Conservation (phyloP, 2,797 vertebrate species). For the Orestias chungarensis region DNA sequence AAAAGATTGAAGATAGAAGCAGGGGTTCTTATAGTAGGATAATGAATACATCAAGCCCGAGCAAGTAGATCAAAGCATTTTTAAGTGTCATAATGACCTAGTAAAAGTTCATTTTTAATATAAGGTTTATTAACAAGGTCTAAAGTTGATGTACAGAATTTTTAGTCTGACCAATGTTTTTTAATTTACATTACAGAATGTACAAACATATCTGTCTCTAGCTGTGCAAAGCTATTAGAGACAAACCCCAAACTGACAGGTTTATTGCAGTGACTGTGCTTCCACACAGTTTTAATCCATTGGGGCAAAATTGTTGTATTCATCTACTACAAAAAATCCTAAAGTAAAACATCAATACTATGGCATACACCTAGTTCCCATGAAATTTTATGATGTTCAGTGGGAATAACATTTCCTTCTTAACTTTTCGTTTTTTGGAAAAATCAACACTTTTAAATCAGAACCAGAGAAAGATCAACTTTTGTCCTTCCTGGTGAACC, state of each 20-base stretch:
- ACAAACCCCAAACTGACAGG: too few relatives aligned
- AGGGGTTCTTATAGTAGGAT: background rate
- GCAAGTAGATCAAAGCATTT: too few relatives aligned
- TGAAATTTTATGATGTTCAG: background rate
- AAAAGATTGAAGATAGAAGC: background rate
- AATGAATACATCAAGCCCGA: background rate
- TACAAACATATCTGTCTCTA: too few relatives aligned
- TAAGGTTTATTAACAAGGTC: too few relatives aligned
- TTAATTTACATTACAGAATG: too few relatives aligned
- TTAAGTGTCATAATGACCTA: background rate
- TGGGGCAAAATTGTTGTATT: too few relatives aligned
- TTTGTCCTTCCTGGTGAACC: slow-evolving; percentile 11
- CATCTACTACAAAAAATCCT: background rate
- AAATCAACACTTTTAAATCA: slow-evolving; percentile 1
- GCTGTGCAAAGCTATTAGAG: too few relatives aligned
- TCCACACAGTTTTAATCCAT: too few relatives aligned
- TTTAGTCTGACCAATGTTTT: too few relatives aligned
- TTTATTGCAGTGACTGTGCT: too few relatives aligned
- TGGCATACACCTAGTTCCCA: background rate
- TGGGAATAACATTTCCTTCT: background rate
- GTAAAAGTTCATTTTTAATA: background rate
- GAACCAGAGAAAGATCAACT: slow-evolving; percentile 12
- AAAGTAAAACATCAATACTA: too few relatives aligned
- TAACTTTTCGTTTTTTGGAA: slow-evolving; percentile 18
- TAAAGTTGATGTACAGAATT: too few relatives aligned